Percentiles rank a stretch among this genome's conserved stretches.
These are phyloP conservation scores for Isurus oxyrinchus DNA, from an alignment of 2,113 vertebrate species.

Conservation along the genomic window DNA sequence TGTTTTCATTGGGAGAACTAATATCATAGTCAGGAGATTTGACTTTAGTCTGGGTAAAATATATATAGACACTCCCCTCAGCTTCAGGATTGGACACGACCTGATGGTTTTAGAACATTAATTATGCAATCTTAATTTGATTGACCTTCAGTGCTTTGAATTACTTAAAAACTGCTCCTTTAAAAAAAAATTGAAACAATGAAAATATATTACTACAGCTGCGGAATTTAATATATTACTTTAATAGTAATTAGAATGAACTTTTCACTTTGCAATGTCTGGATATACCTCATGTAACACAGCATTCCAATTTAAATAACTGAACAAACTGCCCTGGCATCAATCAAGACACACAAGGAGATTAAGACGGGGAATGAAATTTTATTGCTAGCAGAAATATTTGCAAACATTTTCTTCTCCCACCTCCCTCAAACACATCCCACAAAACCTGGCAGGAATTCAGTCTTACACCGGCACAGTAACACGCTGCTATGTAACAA, in stretches of 20 bases:
- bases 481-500: not conserved
- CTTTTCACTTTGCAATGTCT: not conserved
- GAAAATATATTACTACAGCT: not conserved
- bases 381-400: conserved; percentile 30
- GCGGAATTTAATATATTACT: not conserved
- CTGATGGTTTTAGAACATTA: not conserved
- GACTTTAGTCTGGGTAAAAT: not conserved
- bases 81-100: not conserved
- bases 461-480: not conserved
- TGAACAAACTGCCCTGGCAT: not conserved
- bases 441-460: not conserved
- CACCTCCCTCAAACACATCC: not conserved
- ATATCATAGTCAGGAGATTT: not conserved
- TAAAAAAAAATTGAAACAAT: not conserved
- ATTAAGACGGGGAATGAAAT: not conserved
- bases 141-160: too few relatives aligned
- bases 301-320: not conserved
- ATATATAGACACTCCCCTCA: not conserved
- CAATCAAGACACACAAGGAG: not conserved
- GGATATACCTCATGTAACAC: not conserved
- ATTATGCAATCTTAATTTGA: not conserved
- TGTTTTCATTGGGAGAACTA: not conserved
- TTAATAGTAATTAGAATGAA: not conserved
- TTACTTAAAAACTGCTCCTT: not conserved
- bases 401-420: not conserved